Base-by-base conservation (phyloP, 2,797 vertebrate genomes). In the Darevskia nairensis region DNA sequence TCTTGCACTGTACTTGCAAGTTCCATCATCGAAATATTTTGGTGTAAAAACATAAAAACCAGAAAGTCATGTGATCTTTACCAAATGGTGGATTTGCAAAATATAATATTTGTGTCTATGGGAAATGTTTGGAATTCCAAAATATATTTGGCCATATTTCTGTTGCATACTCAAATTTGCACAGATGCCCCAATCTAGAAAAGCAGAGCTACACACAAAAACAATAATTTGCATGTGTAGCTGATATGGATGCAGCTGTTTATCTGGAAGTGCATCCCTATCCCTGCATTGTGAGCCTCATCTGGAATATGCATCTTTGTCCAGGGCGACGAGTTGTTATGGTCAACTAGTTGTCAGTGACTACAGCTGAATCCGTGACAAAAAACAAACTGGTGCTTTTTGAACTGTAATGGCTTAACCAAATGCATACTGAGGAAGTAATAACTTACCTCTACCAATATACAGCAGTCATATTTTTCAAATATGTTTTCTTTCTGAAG, bases 61-160 rank as follows among this genome's bases (percentile, higher is more conserved):
- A 91, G 91, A 1, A 15, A 64, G 19, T 92, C 21, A 86, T 87
- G 87, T 93, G 90, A 90, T 88, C 85, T 87, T 88, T 82, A 92
- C 91, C 90, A 95, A 89, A 89, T 93, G 89, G 77, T 92, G 86
- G 90, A 89, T 74, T 86, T 86, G 80, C 89, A 93, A 93, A 94
- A 93, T 29, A 32, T 87, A 89, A 76, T 80, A 91, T 77, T 86
- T 90, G 93, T 78, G 82, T 3, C 84, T 94, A 91, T 32, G 90
- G 87, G 85, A 93, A 95, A 93, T 90, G 93, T 94, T 94, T 90
- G 93, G 94, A 95, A 94, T 94, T 92, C 92, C 94, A 93, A 93
- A 92, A 87, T 64, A 93, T 86, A 94, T 96, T 96, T 97, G 96
- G 96, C 96, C 96, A 96, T 96, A 94, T 95, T 96, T 96, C 93